These are phyloP conservation scores for Stylophora pistillata DNA, from an alignment of 64 coral and sea anemone species.

Conservation along the genomic window DNA sequence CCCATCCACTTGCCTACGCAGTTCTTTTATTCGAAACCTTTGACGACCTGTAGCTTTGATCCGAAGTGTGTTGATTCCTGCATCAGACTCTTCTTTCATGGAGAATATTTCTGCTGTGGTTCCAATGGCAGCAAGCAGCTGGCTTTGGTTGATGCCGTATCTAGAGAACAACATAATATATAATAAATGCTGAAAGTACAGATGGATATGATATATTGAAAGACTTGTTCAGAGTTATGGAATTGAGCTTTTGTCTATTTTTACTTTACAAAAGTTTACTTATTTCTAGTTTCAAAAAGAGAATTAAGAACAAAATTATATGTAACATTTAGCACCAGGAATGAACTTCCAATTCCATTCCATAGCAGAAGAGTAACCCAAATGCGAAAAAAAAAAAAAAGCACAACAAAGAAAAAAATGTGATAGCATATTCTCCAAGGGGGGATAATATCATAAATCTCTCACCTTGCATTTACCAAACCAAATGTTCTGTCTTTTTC, in stretches of 20 bases:
- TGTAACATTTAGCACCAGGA: too few relatives aligned
- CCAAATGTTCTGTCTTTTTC: constrained; percentile 99
- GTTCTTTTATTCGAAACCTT: constrained; percentile 80
- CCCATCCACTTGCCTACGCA: constrained; percentile 97
- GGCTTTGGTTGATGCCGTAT: constrained; percentile 32
- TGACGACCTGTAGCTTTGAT: constrained; percentile 94
- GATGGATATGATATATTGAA: not conserved
- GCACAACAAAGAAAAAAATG: too few relatives aligned
- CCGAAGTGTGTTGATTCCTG: constrained; percentile 80
- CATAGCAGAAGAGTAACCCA: too few relatives aligned
- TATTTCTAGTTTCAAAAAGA: too few relatives aligned
- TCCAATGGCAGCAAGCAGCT: constrained; percentile 78
- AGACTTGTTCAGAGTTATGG: not conserved
- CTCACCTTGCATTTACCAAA: constrained; percentile 89
- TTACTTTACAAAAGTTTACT: too few relatives aligned
- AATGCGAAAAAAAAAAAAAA: too few relatives aligned
- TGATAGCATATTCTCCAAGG: too few relatives aligned
- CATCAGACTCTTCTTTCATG: constrained; percentile 92
- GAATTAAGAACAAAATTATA: too few relatives aligned
- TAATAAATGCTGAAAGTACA: not conserved
- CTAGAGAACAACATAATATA: not conserved
- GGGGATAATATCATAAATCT: not conserved
- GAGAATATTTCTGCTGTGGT: constrained; percentile 97
- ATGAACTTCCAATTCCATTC: too few relatives aligned
- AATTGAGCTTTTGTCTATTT: not conserved